phyloP scores from a whole-genome alignment of 2,113 vertebrate genomes.

The Felis chaus region DNA sequence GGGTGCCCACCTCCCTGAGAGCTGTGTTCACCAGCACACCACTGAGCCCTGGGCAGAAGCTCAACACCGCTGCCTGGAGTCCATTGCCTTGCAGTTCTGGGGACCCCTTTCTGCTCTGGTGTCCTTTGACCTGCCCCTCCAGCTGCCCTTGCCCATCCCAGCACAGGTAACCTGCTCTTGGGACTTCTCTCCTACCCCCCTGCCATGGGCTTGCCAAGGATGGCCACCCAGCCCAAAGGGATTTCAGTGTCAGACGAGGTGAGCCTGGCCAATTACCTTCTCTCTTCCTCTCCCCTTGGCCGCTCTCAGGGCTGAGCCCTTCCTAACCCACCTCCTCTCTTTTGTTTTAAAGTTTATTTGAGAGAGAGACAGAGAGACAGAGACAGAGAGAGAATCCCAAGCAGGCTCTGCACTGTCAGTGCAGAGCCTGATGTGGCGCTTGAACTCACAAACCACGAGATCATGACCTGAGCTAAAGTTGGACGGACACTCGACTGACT shows the following conservation, averaged over 20 bases:
- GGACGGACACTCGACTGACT: too few species aligned
- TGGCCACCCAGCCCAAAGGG: not conserved
- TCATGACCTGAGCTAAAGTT: too few species aligned
- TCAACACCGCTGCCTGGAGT: not conserved
- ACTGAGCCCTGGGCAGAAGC: not conserved
- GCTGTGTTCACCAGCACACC: accelerated
- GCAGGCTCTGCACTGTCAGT: too few species aligned
- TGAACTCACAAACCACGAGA: too few species aligned
- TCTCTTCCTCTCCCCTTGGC: not conserved
- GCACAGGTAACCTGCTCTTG: not conserved
- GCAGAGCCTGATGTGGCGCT: too few species aligned
- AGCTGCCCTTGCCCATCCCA: not conserved
- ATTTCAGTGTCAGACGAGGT: not conserved
- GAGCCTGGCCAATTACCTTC: not conserved
- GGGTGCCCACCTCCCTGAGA: not conserved
- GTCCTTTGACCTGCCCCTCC: not conserved
- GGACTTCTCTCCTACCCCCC: not conserved
- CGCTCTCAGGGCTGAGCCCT: not conserved
- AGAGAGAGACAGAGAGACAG: too few species aligned
- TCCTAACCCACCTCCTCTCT: not conserved
- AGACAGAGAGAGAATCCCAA: too few species aligned
- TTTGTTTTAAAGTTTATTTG: too few species aligned
- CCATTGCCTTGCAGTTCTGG: accelerated
- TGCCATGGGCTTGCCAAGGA: accelerated
- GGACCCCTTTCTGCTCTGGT: not conserved